A percentile compares a stretch with the other conserved stretches of the same genome.
Evolutionary conservation across 2,113 vertebrate genomes (phyloP).

Genomic region (Leucoraja erinaceus): DNA sequence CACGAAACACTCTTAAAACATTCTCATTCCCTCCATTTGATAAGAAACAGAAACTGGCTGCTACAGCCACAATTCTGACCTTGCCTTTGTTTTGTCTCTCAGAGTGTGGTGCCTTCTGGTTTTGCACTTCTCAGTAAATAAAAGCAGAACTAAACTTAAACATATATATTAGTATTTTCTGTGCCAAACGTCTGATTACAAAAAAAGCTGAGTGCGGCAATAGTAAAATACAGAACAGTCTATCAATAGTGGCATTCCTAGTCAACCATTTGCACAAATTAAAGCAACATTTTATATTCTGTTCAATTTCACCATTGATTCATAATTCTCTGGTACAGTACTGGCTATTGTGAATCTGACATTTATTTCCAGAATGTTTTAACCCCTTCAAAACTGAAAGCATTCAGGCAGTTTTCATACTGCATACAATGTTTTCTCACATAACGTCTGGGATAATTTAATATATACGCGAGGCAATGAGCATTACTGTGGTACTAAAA

Average conservation of each 20-base stretch:
- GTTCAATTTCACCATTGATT: conserved; percentile 24
- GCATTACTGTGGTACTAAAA: not conserved
- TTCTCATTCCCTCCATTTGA: conserved; percentile 59
- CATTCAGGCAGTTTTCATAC: not conserved
- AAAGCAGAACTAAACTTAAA: conserved; percentile 35
- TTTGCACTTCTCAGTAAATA: conserved; percentile 36
- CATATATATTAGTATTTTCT: conserved; percentile 35
- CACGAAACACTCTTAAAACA: conserved; percentile 67
- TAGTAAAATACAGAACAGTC: conserved; percentile 1
- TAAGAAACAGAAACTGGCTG: conserved; percentile 68
- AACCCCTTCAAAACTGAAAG: conserved; percentile 6
- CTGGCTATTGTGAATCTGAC: not conserved
- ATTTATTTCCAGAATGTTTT: conserved; percentile 6
- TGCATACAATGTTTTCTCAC: not conserved
- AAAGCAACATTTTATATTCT: not conserved
- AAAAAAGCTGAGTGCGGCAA: conserved; percentile 18
- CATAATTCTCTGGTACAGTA: not conserved
- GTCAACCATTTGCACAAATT: not conserved
- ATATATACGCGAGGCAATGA: not conserved
- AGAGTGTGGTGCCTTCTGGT: conserved; percentile 1
- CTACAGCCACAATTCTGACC: conserved; percentile 50
- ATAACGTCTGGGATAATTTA: too few species aligned
- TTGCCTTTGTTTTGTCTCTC: conserved; percentile 48
- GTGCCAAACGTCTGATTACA: not conserved
- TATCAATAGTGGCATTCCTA: conserved; percentile 5